phyloP scores from a whole-genome alignment of 2,888 invertebrate genomes.

The Amphipoea oculea region DNA sequence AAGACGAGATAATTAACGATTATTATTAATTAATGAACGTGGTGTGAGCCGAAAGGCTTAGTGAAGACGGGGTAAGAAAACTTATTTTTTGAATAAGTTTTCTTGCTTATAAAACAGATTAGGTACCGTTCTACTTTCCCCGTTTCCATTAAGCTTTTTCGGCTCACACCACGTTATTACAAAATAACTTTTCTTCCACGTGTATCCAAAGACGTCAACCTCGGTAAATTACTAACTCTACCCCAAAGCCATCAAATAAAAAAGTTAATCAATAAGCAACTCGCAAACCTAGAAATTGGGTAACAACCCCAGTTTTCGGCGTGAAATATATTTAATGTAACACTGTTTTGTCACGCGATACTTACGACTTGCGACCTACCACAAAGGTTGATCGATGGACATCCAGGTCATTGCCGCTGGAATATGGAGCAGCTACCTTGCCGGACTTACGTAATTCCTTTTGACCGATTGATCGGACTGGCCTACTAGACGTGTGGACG shows the following conservation, averaged over 20 bases:
- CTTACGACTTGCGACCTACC: constrained; percentile 76
- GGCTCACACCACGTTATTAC: background rate
- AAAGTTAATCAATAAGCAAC: constrained; percentile 55
- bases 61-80: too few relatives aligned
- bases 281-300: constrained; percentile 30
- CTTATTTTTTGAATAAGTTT: background rate
- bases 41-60: too few relatives aligned
- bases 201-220: background rate
- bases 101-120: background rate
- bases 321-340: constrained; percentile 47
- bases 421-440: constrained; percentile 39
- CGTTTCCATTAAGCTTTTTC: constrained; percentile 7
- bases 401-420: constrained; percentile 79
- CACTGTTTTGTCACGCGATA: constrained; percentile 69
- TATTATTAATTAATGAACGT: too few relatives aligned
- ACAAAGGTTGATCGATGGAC: constrained; percentile 77
- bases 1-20: too few relatives aligned
- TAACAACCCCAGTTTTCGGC: constrained; percentile 29
- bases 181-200: constrained; percentile 14
- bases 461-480: constrained; percentile 55
- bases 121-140: background rate
- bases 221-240: constrained; percentile 20
- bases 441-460: constrained; percentile 47
- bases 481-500: constrained; percentile 26
- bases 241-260: constrained; percentile 35